These are phyloP conservation scores for Brachirus orientalis DNA, from an alignment of 2,113 vertebrate genomes.

Conservation along the genomic window DNA sequence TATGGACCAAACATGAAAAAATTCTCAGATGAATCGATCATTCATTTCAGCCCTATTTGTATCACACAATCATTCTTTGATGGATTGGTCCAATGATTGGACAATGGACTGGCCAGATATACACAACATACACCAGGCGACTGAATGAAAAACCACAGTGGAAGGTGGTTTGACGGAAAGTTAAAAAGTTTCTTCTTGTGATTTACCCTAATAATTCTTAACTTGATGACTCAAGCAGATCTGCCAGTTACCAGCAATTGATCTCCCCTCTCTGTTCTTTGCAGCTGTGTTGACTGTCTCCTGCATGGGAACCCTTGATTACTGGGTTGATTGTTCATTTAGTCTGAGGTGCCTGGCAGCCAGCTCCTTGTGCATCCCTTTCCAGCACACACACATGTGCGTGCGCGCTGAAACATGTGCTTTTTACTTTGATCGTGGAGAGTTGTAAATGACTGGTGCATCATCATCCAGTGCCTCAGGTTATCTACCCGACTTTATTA, in stretches of 20 bases:
- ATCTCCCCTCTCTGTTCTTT: slow-evolving; percentile 25
- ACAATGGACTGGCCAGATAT: not conserved
- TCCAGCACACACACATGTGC: slow-evolving; percentile 1
- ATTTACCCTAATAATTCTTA: slow-evolving; percentile 17
- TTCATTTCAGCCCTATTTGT: not conserved
- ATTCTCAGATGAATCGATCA: no score
- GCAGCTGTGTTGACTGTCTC: slow-evolving; percentile 76
- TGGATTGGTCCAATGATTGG: not conserved
- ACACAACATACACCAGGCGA: not conserved
- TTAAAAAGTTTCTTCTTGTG: slow-evolving; percentile 3
- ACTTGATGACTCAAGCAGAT: slow-evolving; percentile 31
- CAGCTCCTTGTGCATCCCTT: slow-evolving; percentile 17
- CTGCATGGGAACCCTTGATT: slow-evolving; percentile 63
- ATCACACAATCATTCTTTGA: not conserved
- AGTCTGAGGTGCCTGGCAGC: slow-evolving; percentile 35
- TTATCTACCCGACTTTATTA: slow-evolving; percentile 62
- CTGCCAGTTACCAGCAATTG: slow-evolving; percentile 24
- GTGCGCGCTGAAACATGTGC: slow-evolving; percentile 25
- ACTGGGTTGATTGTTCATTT: slow-evolving; percentile 57
- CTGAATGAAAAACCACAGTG: not conserved
- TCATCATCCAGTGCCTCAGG: slow-evolving; percentile 54
- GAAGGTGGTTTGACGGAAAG: not conserved
- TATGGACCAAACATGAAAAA: no score
- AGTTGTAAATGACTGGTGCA: slow-evolving; percentile 52
- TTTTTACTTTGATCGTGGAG: slow-evolving; percentile 60